Percentiles rank a stretch among this genome's conserved stretches.
phyloP scores from a whole-genome alignment of 2,888 invertebrate genomes.

The Ectemnius continuus region DNA sequence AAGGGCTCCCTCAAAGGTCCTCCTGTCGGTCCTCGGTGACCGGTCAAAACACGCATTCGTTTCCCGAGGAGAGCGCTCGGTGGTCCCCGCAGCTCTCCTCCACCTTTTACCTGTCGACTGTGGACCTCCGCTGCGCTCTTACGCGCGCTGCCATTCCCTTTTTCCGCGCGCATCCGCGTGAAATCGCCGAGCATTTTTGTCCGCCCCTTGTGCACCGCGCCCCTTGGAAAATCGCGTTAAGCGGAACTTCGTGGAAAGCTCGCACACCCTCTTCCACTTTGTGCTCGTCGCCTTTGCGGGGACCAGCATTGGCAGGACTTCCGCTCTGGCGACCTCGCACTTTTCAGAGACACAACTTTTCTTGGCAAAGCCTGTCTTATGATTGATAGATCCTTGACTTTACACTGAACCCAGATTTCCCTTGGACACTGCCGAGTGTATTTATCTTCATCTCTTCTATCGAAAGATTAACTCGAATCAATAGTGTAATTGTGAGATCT shows the following conservation, averaged over 20 bases:
- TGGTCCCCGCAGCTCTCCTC: constrained; percentile 36
- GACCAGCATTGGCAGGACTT: too few relatives aligned
- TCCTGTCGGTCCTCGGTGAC: constrained; percentile 35
- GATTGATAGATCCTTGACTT: background rate
- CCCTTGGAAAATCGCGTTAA: constrained; percentile 53
- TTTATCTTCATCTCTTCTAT: too few relatives aligned
- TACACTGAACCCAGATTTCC: too few relatives aligned
- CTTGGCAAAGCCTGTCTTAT: background rate
- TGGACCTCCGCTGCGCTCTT: background rate
- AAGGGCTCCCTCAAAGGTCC: constrained; percentile 40
- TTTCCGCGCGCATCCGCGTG: constrained; percentile 54
- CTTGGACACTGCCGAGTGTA: too few relatives aligned
- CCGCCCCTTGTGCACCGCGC: constrained; percentile 15
- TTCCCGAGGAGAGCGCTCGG: constrained; percentile 45
- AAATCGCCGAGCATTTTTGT: constrained; percentile 50
- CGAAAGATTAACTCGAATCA: too few relatives aligned
- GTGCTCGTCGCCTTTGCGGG: too few relatives aligned
- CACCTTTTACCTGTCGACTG: constrained; percentile 21
- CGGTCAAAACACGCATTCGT: constrained; percentile 68
- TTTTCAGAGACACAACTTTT: too few relatives aligned
- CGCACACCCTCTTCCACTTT: too few relatives aligned
- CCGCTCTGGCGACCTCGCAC: too few relatives aligned
- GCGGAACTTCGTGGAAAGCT: constrained; percentile 48
- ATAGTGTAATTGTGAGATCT: too few relatives aligned
- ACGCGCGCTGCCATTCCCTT: constrained; percentile 20